Evolutionary conservation across 2,113 vertebrate species (phyloP), one percentile per base, ranked within the genome.

Genomic region (Ranitomeya variabilis): DNA sequence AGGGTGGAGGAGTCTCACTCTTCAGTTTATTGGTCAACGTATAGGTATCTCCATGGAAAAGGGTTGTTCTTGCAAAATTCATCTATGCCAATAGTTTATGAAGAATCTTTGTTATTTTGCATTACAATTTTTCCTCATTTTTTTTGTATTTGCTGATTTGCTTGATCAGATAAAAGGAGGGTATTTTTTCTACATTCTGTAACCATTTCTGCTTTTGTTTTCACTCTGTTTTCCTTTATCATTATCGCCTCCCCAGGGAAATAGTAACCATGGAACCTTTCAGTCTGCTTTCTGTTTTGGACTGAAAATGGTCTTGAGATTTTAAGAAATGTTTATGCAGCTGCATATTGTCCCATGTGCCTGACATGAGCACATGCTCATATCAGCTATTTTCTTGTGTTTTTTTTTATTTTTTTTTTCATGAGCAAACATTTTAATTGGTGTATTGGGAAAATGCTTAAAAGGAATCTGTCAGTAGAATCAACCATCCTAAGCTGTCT

Each of bases 131-230:
- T 45, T 45, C 37, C 37, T 45, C 37, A 45, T 45, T 45, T 45
- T 45, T 45, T 45, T 45, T 45, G 37, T 45, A 45, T 45, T 45
- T 45, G 5, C 37, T 45, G 37, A 45, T 45, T 45, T 45, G 37
- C 37, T 45, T 45, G 37, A 45, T 45, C 3, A 45, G 3, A 45
- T 31, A 45, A 45, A 45, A 45, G 37, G 37, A 45, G 37, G 37
- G 37, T 45, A 45, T 4, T 19, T 52, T 76, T 54, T 67, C 21
- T 69, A 7, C 0, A 19, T 71, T 73, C 6, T 73, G 66, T 51
- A 18, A 60, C 57, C 55, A 78, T 26, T 86, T 86, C 85, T 86
- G 73, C 85, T 86, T 86, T 86, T 78, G 73, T 64, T 86, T 86
- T 62, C 2, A 60, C 26, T 77, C 23, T 16, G 31, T 57, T n/a